Conservation (phyloP, 2,888 invertebrate genomes). For the Latrodectus hesperus region DNA sequence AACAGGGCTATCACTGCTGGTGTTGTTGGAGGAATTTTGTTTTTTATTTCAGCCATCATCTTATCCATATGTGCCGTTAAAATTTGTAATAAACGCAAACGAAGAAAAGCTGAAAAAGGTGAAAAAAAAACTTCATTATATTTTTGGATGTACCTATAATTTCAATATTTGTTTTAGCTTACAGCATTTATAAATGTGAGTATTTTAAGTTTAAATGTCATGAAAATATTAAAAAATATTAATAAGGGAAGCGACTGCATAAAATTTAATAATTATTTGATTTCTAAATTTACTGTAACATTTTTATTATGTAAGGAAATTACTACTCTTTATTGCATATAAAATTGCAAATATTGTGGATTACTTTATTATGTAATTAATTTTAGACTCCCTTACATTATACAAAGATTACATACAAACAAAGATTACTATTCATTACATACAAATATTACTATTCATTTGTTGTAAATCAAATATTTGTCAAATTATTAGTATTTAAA, state of each 20-base stretch:
- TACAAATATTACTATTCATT: no score
- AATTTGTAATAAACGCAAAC: slow-evolving; percentile 97
- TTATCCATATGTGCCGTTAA: slow-evolving; percentile 97
- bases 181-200: no score
- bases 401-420: no score
- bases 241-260: neutral
- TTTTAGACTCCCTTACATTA: no score
- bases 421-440: no score
- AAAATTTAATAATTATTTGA: neutral
- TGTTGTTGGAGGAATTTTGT: slow-evolving; percentile 95
- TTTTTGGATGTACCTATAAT: slow-evolving; percentile 74
- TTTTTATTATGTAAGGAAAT: no score
- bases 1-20: slow-evolving; percentile 86
- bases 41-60: slow-evolving; percentile 97
- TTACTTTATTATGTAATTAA: no score
- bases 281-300: no score
- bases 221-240: neutral
- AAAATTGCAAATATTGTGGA: no score
- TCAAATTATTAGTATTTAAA: no score
- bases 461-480: no score
- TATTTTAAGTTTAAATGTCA: neutral
- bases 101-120: slow-evolving; percentile 99
- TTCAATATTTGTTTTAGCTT: neutral
- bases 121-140: slow-evolving; percentile 78
- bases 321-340: no score